Base-by-base conservation (phyloP, 2,888 invertebrate genomes). In the Parnassius smintheus region DNA sequence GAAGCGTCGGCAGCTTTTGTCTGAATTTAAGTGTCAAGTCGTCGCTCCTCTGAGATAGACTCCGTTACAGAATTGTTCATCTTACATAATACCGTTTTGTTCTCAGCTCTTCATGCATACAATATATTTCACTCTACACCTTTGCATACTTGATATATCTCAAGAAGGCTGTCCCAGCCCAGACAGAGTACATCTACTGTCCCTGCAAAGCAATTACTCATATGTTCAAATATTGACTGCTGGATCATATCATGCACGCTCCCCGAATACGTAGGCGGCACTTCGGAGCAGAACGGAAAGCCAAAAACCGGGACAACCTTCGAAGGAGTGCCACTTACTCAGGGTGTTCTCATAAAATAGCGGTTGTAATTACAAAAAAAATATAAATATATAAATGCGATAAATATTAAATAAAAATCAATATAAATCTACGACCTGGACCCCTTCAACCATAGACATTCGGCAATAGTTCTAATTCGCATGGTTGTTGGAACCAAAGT, bases 281-380 rank as follows among this genome's bases (percentile, higher is more conserved):
- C 78, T 76, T 75, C 81, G 83, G 88, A 88, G 82, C 86, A 83
- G 80, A 82, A 82, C 91, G 93, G 93, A 91, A 92, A 90, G 87
- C 86, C 87, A 88, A 90, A 92, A 92, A 90, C 92, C 92, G 92
- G 92, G 92, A 92, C 92, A 92, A 92, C 92, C 92, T 91, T 92
- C 89, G 91, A 91, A 87, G 91, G 91, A 89, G 85, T 84, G 86
- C 88, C 86, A 85, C 88, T 83, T 84, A 84, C 82, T 80, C 79
- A 81, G 87, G 86, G 81, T 84, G 75, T 77, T 77, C 72, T 82
- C 82, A 76, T 79, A 75, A 76, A 75, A 81, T 86, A 88, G 91
- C 91, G 81, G 81, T 80, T 82, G 76, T 80, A 84, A 84, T 73
- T 71, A 75, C 68, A 75, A 74, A 84, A 74, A 45, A 46, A 59